Base-by-base conservation (phyloP, 2,888 invertebrate genomes). In the Bellardia bayeri region DNA sequence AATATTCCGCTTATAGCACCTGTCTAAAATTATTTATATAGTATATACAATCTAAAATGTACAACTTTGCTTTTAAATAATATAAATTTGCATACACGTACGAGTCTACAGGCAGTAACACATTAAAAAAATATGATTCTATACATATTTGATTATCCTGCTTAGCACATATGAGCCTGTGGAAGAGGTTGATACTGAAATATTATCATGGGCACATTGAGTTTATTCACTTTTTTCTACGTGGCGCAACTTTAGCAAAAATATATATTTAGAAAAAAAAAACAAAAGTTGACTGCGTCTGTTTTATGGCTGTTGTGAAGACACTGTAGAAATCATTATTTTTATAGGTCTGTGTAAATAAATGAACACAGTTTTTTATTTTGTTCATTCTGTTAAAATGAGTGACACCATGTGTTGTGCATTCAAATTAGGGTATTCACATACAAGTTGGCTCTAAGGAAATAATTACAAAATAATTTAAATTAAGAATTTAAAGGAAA, bases 121-220 rank as follows among this genome's bases (percentile, higher is more conserved):
- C 66, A 66, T 66, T 23, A 66, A n/a, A 45, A 4, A 45, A 42
- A 45, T 45, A 76, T 66, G 76, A 76, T 76, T 54, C 66, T 66
- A 66, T 76, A 54, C 37, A 9, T 40, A 8, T 76, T 40, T 76
- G 40, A 40, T 54, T 40, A 76, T n/a, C n/a, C 11, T 42, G 30
- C n/a, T 64, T 23, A 14, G 40, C 64, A 76, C 64, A 64, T 23
- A 23, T 76, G 51, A 54, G 30, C 14, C 40, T 76, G 3, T 2
- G 2, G 23, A 37, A 8, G 14, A 11, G 6, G 63, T 64, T 64
- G 63, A 3, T n/a, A 16, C 16, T 51, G 23, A 23, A 23, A 23
- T 64, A 23, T 49, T 49, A 45, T 16, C 23, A 51, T 40, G n/a
- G 51, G 13, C 37, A 64, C 51, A 14, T 16, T 23, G 14, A 51